Percentiles rank a stretch among this genome's conserved stretches.
Conservation (phyloP, 2,797 vertebrate genomes). For the Manis pentadactyla region DNA sequence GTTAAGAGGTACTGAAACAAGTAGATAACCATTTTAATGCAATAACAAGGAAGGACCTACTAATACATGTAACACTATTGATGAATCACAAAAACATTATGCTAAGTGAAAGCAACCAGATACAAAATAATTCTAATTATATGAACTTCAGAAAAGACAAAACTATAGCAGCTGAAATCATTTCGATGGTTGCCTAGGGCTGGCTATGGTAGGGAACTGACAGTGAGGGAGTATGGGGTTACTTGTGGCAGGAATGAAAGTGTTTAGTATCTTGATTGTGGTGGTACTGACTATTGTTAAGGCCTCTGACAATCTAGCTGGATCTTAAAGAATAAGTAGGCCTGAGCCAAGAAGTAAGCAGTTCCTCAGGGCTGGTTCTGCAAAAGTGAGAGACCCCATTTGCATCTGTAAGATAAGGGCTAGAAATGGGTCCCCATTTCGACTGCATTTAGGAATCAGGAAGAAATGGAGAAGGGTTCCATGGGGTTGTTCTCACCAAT, state of each 20-base stretch:
- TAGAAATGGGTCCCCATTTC: neutral
- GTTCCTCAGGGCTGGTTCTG: neutral
- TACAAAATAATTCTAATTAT: neutral
- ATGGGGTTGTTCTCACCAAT: neutral
- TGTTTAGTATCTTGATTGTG: neutral
- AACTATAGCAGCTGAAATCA: neutral
- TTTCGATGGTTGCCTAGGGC: neutral
- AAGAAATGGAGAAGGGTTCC: neutral
- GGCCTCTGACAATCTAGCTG: neutral
- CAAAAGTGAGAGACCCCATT: neutral
- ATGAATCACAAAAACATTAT: neutral
- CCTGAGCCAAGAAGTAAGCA: neutral
- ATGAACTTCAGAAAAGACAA: neutral
- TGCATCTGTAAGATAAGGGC: neutral
- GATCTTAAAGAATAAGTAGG: neutral
- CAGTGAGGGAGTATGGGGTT: neutral
- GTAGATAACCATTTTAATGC: neutral
- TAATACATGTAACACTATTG: neutral
- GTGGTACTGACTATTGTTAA: neutral
- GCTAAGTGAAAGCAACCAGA: slow-evolving; percentile 36
- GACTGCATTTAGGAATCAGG: neutral
- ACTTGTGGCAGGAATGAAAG: neutral
- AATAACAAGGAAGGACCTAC: neutral
- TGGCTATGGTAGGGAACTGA: neutral
- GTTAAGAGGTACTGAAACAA: neutral